phyloP scores from a whole-genome alignment of 2,113 vertebrate genomes.

The Alethe castanea region DNA sequence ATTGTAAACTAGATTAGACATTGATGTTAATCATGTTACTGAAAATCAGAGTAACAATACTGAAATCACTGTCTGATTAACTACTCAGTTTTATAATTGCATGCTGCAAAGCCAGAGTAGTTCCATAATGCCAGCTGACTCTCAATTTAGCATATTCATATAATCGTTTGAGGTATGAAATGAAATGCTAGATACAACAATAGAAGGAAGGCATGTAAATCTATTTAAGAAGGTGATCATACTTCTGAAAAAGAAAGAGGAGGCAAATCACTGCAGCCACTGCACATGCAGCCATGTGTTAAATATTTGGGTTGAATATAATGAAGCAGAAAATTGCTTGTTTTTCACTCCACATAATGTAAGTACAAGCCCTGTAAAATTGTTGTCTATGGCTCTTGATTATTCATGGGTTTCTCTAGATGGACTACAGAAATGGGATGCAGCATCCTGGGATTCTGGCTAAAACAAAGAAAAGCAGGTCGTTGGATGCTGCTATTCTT shows the following conservation, averaged over 20 bases:
- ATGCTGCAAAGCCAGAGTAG: not conserved
- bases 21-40: not conserved
- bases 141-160: not conserved
- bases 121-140: not conserved
- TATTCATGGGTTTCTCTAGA: not conserved
- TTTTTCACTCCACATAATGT: not conserved
- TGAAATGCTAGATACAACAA: not conserved
- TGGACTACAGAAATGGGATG: not conserved
- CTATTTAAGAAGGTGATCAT: not conserved
- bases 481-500: not conserved
- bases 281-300: not conserved
- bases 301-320: not conserved
- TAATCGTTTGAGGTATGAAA: not conserved
- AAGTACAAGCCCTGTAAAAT: not conserved
- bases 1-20: not conserved
- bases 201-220: not conserved
- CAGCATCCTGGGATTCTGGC: not conserved
- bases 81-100: not conserved
- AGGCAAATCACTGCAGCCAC: not conserved
- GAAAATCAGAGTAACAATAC: not conserved
- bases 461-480: not conserved
- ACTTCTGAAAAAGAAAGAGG: not conserved
- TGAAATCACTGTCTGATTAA: constrained; percentile 29
- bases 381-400: not conserved
- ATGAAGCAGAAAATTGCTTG: not conserved